Conservation (phyloP, 2,888 invertebrate genomes). For the Polyommatus icarus region DNA sequence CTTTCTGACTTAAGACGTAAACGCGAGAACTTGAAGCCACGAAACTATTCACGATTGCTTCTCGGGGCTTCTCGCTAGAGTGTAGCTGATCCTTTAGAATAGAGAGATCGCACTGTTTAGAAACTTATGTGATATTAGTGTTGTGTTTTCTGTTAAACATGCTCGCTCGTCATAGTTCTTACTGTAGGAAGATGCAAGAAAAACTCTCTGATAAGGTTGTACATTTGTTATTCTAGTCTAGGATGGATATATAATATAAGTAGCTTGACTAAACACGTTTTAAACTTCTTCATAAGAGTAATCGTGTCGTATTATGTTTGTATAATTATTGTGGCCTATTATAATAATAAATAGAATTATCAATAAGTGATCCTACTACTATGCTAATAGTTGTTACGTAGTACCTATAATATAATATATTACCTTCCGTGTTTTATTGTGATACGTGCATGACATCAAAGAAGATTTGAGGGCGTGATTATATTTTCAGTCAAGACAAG, state of each 20-base stretch:
- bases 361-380: not conserved
- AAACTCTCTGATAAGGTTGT: slow-evolving; percentile 61
- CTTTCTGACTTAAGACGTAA: not conserved
- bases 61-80: not conserved
- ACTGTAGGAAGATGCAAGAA: slow-evolving; percentile 59
- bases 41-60: not conserved
- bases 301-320: not conserved
- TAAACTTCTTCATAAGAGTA: not conserved
- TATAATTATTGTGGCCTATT: slow-evolving; percentile 4
- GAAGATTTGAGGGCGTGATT: too few relatives aligned
- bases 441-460: too few relatives aligned
- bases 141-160: slow-evolving; percentile 38
- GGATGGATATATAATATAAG: not conserved
- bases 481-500: too few relatives aligned
- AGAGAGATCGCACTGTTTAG: not conserved
- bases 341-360: not conserved
- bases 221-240: slow-evolving; percentile 32
- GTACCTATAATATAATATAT: too few relatives aligned
- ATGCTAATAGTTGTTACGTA: too few relatives aligned
- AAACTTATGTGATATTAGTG: not conserved
- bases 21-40: not conserved
- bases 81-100: not conserved
- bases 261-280: not conserved
- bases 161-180: slow-evolving; percentile 57
- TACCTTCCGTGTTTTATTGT: too few relatives aligned